These are phyloP conservation scores for Ophiodon elongatus DNA, from an alignment of 2,113 vertebrate genomes.

Conservation along the genomic window DNA sequence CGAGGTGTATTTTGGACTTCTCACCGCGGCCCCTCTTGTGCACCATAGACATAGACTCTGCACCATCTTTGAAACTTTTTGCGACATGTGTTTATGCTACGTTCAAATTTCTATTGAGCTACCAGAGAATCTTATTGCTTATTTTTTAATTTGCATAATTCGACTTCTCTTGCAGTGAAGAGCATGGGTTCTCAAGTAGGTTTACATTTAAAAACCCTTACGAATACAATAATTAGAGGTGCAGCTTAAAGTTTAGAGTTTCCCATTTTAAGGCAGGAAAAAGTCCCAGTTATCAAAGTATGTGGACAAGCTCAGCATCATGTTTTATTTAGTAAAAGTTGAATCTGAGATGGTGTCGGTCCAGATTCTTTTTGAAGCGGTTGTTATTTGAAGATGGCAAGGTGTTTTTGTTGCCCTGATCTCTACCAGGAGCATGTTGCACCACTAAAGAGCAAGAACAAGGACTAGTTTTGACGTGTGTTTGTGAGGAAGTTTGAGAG, in stretches of 20 bases:
- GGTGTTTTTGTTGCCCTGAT: slow-evolving; percentile 28
- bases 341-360: not conserved
- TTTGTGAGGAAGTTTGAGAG: slow-evolving; percentile 47
- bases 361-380: slow-evolving; percentile 6
- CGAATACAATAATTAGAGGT: not conserved
- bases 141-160: not conserved
- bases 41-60: slow-evolving; percentile 17
- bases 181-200: not conserved
- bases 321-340: slow-evolving; percentile 26
- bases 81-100: not conserved
- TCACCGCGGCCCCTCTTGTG: slow-evolving; percentile 41
- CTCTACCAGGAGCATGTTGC: slow-evolving; percentile 27
- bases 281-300: not conserved
- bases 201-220: not conserved
- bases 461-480: slow-evolving; percentile 29
- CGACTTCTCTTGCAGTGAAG: not conserved
- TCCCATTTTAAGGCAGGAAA: not conserved
- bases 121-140: not conserved
- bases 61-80: slow-evolving; percentile 32
- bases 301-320: not conserved
- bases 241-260: not conserved
- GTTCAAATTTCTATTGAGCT: not conserved
- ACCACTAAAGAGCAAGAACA: slow-evolving; percentile 35
- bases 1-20: slow-evolving; percentile 71
- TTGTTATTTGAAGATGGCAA: slow-evolving; percentile 20